These are phyloP conservation scores for Callionymus lyra DNA, from an alignment of 2,113 vertebrate species.

Conservation along the genomic window DNA sequence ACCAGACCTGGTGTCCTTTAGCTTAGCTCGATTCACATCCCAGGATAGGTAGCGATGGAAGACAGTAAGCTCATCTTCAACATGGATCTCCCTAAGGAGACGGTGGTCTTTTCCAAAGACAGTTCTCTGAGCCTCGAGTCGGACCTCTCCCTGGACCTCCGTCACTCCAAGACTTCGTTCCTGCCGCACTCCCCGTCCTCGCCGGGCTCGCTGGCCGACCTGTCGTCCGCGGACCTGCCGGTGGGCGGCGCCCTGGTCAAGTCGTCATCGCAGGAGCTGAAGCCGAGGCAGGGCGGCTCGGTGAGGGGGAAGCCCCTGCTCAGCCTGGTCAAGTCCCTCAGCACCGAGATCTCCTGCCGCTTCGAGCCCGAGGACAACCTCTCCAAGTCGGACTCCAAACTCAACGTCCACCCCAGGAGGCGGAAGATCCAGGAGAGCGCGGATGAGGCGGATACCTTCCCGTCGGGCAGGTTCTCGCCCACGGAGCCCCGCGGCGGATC, in stretches of 20 bases:
- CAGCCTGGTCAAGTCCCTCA: slow-evolving; percentile 67
- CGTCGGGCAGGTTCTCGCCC: slow-evolving; percentile 51
- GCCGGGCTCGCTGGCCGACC: slow-evolving; percentile 58
- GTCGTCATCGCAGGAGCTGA: slow-evolving; percentile 81
- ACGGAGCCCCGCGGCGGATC: slow-evolving; percentile 56
- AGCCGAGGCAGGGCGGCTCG: slow-evolving; percentile 71
- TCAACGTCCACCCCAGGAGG: slow-evolving; percentile 61
- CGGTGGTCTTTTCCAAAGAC: slow-evolving; percentile 51
- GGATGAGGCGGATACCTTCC: slow-evolving; percentile 40
- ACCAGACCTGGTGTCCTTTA: too few species aligned
- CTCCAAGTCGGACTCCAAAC: slow-evolving; percentile 68
- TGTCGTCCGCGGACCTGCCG: slow-evolving; percentile 39
- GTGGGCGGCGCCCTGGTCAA: slow-evolving; percentile 72
- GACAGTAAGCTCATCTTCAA: slow-evolving; percentile 56
- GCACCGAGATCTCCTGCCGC: slow-evolving; percentile 62
- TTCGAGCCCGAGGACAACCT: slow-evolving; percentile 62
- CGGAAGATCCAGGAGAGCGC: slow-evolving; percentile 38
- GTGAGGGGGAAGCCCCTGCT: slow-evolving; percentile 57
- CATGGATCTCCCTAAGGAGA: slow-evolving; percentile 40
- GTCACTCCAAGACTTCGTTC: slow-evolving; percentile 18
- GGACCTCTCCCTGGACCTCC: slow-evolving; percentile 1
- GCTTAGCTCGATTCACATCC: too few species aligned
- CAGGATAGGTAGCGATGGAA: too few species aligned
- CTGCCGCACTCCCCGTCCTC: slow-evolving; percentile 39
- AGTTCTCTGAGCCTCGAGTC: slow-evolving; percentile 25